Evolutionary conservation across 2,113 vertebrate genomes (phyloP).

Genomic region (Passerina amoena): DNA sequence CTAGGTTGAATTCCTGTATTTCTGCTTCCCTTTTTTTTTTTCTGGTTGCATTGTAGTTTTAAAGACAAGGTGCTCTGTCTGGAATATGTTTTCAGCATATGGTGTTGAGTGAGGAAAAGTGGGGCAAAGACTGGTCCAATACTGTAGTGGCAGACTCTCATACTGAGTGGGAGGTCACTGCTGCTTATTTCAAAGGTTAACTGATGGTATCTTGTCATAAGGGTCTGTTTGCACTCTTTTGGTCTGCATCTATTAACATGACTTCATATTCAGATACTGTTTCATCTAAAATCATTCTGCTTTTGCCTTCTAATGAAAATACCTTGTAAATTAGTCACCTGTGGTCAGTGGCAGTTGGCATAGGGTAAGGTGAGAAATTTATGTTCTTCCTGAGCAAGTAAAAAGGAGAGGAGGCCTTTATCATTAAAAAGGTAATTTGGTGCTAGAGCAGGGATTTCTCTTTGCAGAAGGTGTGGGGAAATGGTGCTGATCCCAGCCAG

Average conservation of each 20-base stretch:
- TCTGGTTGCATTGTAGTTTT: constrained; percentile 5
- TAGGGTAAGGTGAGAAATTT: not conserved
- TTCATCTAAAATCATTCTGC: not conserved
- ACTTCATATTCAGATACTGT: not conserved
- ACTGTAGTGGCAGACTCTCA: not conserved
- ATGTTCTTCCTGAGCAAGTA: not conserved
- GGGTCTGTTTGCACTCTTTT: not conserved
- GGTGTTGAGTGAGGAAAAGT: not conserved
- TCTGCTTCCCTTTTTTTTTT: not conserved
- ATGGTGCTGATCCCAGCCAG: not conserved
- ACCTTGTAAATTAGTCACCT: not conserved
- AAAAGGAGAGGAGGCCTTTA: not conserved
- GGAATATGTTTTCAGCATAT: not conserved
- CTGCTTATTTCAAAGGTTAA: not conserved
- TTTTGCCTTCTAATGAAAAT: not conserved
- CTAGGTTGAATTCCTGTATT: not conserved
- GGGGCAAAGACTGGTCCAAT: not conserved
- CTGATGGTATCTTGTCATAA: not conserved
- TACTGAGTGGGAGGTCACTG: not conserved
- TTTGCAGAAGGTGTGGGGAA: not conserved
- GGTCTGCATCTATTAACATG: not conserved
- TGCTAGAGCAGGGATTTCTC: not conserved
- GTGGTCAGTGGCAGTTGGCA: not conserved
- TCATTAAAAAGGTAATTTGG: not conserved
- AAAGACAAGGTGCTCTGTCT: not conserved